phyloP scores from a whole-genome alignment of 2,888 invertebrate species.

The Oligia strigilis region DNA sequence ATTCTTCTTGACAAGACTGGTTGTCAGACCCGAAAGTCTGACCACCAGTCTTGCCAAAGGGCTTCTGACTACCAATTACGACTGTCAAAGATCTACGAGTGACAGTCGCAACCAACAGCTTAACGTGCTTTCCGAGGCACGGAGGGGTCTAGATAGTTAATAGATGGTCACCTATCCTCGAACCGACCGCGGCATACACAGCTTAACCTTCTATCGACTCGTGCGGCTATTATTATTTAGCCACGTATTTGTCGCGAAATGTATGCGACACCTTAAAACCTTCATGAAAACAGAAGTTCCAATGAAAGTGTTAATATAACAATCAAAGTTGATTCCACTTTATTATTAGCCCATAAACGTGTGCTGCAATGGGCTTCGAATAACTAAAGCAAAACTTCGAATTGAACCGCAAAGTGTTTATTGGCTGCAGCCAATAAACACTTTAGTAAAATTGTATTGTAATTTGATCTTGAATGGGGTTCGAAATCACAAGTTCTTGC shows the following conservation, averaged over 20 bases:
- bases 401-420: not conserved
- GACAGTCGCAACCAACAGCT: not conserved
- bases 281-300: not conserved
- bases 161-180: not conserved
- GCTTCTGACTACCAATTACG: not conserved
- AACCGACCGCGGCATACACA: not conserved
- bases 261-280: not conserved
- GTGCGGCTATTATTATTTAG: not conserved
- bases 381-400: not conserved
- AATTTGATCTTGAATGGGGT: too few relatives aligned
- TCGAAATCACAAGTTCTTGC: not conserved
- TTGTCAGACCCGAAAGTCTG: not conserved
- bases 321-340: not conserved
- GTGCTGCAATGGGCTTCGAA: not conserved
- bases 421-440: not conserved
- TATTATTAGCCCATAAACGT: too few relatives aligned
- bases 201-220: not conserved
- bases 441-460: not conserved
- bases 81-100: not conserved
- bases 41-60: too few relatives aligned
- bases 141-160: too few relatives aligned
- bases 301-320: not conserved
- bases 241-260: not conserved
- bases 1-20: not conserved
- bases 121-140: not conserved